phyloP scores from a whole-genome alignment of 2,888 invertebrate species.

The Cactoblastis cactorum region DNA sequence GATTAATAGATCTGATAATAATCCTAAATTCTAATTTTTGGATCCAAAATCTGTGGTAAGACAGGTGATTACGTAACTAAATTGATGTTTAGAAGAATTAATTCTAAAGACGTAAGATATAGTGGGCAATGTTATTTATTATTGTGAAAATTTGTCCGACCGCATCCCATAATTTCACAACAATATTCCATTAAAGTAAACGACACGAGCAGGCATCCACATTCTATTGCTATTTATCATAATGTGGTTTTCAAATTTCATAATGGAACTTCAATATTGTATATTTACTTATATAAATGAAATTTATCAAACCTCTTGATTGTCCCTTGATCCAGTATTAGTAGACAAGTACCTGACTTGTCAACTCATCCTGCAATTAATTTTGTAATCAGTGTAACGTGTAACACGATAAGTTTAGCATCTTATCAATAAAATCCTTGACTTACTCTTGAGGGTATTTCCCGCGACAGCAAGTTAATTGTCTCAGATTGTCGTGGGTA shows the following conservation, averaged over 20 bases:
- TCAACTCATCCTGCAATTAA: neutral
- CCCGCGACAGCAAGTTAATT: constrained; percentile 48
- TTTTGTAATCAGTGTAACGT: constrained; percentile 28
- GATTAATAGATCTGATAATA: no score
- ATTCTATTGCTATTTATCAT: neutral
- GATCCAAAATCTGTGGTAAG: no score
- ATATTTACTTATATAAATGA: neutral
- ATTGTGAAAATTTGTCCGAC: neutral
- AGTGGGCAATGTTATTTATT: neutral
- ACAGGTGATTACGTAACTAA: no score
- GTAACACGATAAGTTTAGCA: constrained; percentile 57
- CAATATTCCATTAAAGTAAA: constrained; percentile 5
- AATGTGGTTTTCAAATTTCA: neutral
- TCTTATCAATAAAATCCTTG: constrained; percentile 52
- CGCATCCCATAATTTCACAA: neutral
- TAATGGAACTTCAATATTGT: neutral
- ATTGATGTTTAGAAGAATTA: no score
- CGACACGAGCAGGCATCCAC: neutral
- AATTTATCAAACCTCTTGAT: neutral
- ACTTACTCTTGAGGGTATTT: constrained; percentile 54
- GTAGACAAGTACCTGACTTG: neutral
- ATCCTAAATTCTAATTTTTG: no score
- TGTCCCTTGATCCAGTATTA: no score
- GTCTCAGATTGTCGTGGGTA: constrained; percentile 38
- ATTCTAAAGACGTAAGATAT: no score